These are phyloP conservation scores for Dasyornis broadbenti DNA, from an alignment of 2,113 vertebrate species.

Conservation along the genomic window DNA sequence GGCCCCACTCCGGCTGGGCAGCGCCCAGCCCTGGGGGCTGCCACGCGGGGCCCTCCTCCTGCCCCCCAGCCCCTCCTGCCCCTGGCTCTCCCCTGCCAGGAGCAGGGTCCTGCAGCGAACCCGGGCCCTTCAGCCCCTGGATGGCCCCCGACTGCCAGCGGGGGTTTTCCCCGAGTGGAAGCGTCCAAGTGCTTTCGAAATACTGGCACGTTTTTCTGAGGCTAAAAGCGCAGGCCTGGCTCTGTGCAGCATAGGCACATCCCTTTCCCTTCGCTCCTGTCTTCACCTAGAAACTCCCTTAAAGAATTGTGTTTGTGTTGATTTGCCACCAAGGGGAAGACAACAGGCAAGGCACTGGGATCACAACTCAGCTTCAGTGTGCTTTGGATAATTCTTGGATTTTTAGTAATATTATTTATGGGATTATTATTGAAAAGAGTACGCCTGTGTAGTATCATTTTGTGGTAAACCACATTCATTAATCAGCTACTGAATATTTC, in stretches of 20 bases:
- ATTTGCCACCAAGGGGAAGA: neutral
- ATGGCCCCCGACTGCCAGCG: neutral
- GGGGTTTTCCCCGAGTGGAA: neutral
- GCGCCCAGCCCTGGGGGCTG: neutral
- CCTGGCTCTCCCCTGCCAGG: neutral
- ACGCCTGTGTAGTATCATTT: conserved; percentile 1
- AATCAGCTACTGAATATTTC: conserved; percentile 12
- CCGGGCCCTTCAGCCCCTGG: neutral
- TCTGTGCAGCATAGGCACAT: neutral
- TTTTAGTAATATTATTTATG: conserved; percentile 37
- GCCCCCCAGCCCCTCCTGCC: too few species aligned
- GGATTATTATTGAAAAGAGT: conserved; percentile 29
- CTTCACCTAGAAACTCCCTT: neutral
- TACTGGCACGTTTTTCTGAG: neutral
- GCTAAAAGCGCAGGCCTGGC: neutral
- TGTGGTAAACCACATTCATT: conserved; percentile 50
- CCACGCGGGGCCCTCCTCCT: neutral
- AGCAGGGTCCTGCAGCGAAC: neutral
- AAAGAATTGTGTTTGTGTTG: neutral
- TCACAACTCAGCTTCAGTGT: neutral
- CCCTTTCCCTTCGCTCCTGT: neutral
- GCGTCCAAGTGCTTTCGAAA: neutral
- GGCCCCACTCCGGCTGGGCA: neutral
- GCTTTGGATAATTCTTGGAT: neutral
- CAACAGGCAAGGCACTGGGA: neutral